phyloP scores from a whole-genome alignment of 2,113 vertebrate species.

The Vulpes vulpes region DNA sequence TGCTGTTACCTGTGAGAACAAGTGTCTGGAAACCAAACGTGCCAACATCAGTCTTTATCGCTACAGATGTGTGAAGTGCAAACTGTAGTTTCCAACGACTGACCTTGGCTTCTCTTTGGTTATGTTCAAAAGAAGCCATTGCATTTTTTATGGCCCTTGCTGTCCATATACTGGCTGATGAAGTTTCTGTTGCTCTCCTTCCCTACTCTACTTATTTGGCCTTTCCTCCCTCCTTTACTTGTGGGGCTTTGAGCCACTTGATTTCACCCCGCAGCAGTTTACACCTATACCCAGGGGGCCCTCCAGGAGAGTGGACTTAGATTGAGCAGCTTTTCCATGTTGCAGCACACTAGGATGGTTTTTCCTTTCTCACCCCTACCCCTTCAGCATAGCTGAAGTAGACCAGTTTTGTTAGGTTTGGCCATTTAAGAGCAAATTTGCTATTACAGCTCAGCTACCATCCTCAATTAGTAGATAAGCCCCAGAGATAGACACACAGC shows the following conservation, averaged over 20 bases:
- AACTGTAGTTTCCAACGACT: background rate
- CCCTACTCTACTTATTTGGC: background rate
- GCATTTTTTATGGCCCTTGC: background rate
- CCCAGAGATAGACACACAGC: background rate
- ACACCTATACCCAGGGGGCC: background rate
- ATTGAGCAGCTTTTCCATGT: background rate
- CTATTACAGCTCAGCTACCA: slow-evolving; percentile 1
- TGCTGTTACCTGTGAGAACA: slow-evolving; percentile 19
- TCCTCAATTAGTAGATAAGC: background rate
- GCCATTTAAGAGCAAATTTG: slow-evolving; percentile 49
- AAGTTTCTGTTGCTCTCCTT: background rate
- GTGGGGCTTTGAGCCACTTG: background rate
- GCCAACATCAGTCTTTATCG: background rate
- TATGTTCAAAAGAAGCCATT: slow-evolving; percentile 3
- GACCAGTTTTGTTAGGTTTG: background rate
- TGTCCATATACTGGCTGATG: background rate
- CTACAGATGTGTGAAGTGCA: background rate
- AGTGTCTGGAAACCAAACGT: background rate
- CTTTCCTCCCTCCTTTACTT: background rate
- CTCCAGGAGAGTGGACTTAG: background rate
- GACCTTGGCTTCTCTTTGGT: background rate
- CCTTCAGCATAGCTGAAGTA: background rate
- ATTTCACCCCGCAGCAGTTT: background rate
- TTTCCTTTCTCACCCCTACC: background rate
- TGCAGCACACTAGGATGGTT: background rate